A percentile compares a stretch with the other conserved stretches of the same genome.
phyloP scores from a whole-genome alignment of 2,113 vertebrate genomes.

The Oceanodroma tethys region DNA sequence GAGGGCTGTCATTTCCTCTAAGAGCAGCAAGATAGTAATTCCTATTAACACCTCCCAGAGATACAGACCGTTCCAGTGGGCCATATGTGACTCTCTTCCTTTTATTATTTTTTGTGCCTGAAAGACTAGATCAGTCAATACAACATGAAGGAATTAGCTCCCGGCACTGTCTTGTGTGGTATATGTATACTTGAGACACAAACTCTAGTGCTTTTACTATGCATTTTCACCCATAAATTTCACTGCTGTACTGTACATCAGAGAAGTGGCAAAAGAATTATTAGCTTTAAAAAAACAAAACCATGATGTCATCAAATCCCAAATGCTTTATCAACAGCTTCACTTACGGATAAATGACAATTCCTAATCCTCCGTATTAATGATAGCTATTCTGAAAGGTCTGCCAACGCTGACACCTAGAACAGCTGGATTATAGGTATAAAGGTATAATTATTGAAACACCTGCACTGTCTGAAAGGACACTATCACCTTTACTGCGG shows the following conservation, averaged over 20 bases:
- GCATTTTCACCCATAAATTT: background rate
- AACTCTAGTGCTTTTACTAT: background rate
- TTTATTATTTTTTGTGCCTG: background rate
- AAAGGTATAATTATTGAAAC: background rate
- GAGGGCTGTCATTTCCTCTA: background rate
- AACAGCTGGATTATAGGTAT: background rate
- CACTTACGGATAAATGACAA: background rate
- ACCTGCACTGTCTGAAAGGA: background rate
- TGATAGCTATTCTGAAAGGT: background rate
- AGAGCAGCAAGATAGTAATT: background rate
- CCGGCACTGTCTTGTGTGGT: background rate
- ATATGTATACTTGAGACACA: background rate
- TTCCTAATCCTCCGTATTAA: background rate
- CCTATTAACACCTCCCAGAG: constrained; percentile 1
- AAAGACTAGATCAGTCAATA: background rate
- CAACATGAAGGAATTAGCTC: background rate
- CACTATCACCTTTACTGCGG: background rate
- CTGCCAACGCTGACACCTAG: background rate
- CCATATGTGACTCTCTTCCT: background rate
- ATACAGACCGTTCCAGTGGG: background rate
- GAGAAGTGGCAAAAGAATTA: background rate
- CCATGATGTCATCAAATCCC: background rate
- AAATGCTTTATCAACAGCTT: background rate
- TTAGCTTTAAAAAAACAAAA: background rate
- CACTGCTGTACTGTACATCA: background rate